Conservation (phyloP, 2,797 vertebrate genomes). For the Eurystomus glaucurus region DNA sequence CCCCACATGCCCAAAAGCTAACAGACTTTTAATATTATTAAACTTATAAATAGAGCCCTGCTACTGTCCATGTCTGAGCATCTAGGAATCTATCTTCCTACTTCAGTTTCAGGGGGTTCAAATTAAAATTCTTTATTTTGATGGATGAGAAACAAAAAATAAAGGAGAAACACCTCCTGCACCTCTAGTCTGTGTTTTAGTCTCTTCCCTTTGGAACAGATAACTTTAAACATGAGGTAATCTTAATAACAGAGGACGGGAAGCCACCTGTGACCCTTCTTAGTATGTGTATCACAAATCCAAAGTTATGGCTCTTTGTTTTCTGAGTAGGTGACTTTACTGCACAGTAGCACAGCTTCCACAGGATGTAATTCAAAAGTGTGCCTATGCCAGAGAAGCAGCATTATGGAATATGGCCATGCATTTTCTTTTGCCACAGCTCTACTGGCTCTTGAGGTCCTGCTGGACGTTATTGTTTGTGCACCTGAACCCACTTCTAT, state of each 20-base stretch:
- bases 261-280: neutral
- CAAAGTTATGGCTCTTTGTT: neutral
- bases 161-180: neutral
- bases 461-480: accelerated
- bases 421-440: neutral
- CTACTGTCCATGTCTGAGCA: neutral
- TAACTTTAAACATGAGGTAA: neutral
- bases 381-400: neutral
- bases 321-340: neutral
- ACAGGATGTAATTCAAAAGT: neutral
- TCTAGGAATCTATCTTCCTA: neutral
- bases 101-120: neutral
- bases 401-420: neutral
- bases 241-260: neutral
- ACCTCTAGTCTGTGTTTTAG: neutral
- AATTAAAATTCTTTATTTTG: neutral
- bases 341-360: neutral
- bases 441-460: neutral
- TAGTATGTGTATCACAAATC: neutral
- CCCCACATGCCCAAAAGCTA: neutral
- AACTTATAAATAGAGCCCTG: neutral
- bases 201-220: neutral
- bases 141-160: neutral
- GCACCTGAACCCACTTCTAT: neutral
- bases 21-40: neutral